phyloP scores from a whole-genome alignment of 1,140 invertebrate genomes.

The Ruditapes philippinarum region DNA sequence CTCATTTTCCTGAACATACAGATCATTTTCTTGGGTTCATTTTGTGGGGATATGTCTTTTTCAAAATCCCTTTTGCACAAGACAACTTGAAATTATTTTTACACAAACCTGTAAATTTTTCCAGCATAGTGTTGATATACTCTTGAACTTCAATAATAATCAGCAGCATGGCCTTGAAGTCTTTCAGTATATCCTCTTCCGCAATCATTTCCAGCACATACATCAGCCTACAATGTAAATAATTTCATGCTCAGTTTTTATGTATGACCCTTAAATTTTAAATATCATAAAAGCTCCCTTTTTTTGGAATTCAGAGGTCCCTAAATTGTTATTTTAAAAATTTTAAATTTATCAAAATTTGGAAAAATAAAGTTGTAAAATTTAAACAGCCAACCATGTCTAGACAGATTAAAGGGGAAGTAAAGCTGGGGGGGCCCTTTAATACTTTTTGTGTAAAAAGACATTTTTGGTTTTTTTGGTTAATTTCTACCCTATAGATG shows the following conservation, averaged over 20 bases:
- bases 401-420: background rate
- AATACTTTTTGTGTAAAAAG: too few relatives aligned
- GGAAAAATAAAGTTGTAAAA: background rate
- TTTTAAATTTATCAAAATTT: background rate
- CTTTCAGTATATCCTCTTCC: background rate
- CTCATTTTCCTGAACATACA: too few relatives aligned
- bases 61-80: too few relatives aligned
- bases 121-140: constrained; percentile 34
- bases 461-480: too few relatives aligned
- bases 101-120: constrained; percentile 15
- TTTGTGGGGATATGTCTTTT: too few relatives aligned
- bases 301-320: too few relatives aligned
- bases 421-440: too few relatives aligned
- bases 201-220: background rate
- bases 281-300: too few relatives aligned
- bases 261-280: background rate
- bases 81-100: too few relatives aligned
- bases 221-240: constrained; percentile 3
- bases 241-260: background rate
- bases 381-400: too few relatives aligned
- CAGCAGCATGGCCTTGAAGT: background rate
- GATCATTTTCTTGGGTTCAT: too few relatives aligned
- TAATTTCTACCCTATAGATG: too few relatives aligned
- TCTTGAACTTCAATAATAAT: constrained; percentile 3
- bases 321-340: background rate